These are phyloP conservation scores for Thalassaphorura encarpata DNA, from an alignment of 1,140 invertebrate species.

Conservation along the genomic window DNA sequence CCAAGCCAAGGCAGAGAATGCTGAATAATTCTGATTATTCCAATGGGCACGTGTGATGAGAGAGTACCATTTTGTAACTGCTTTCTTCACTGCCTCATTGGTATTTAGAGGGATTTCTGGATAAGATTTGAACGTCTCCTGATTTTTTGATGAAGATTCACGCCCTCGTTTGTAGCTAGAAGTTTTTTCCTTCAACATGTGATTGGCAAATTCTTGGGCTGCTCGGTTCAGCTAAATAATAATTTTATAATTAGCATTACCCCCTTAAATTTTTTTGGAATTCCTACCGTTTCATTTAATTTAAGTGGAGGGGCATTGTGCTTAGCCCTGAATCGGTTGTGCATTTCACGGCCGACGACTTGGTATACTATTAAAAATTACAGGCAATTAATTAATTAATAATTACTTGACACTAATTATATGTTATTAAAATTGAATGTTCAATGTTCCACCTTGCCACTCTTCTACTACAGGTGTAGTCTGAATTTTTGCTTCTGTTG, in stretches of 20 bases:
- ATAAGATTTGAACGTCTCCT: neutral
- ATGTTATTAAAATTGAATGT: no score
- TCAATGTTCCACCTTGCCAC: no score
- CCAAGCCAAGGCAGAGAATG: constrained; percentile 11
- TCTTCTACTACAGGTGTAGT: no score
- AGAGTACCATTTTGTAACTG: constrained; percentile 1
- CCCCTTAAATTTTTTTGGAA: neutral
- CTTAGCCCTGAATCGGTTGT: constrained; percentile 6
- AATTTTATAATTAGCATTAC: neutral
- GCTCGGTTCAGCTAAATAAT: constrained; percentile 3
- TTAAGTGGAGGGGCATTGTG: constrained; percentile 1
- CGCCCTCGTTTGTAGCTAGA: neutral
- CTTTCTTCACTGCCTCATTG: neutral
- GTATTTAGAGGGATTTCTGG: no score
- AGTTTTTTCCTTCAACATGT: neutral
- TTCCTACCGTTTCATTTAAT: constrained; percentile 7
- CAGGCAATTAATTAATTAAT: no score
- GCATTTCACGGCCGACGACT: neutral
- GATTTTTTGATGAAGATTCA: constrained; percentile 3
- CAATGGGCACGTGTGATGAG: neutral
- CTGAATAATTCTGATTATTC: neutral
- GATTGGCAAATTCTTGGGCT: constrained; percentile 15
- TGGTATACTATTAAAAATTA: no score
- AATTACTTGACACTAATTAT: no score
- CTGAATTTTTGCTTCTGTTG: no score